Base-by-base conservation (phyloP, 2,888 invertebrate genomes). In the Drosophila paucipuncta region DNA sequence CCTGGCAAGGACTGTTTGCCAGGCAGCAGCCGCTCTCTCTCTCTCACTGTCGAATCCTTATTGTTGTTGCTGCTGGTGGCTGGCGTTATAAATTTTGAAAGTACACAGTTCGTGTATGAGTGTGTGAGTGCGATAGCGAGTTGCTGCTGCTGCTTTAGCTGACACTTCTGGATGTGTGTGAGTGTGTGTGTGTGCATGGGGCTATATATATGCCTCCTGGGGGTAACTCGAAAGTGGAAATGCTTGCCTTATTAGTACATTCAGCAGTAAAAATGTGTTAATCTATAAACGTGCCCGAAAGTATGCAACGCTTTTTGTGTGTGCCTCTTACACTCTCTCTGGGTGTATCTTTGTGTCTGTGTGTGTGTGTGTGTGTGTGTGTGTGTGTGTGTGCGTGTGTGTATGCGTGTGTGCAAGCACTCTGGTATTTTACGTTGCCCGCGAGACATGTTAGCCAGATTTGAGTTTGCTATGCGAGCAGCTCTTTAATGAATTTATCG, bases 211-310 rank as follows among this genome's bases (percentile, higher is more conserved):
- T 85, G 82, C 62, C 86, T 80, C 89, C 60, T 55, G 86, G 84
- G 85, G 89, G 82, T 75, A 84, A 80, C 85, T 84, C 82, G 30
- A 84, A 82, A 82, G 86, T 84, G 89, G 81, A 86, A 89, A 83
- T 87, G 85, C 90, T 89, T 85, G 89, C 88, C 86, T 89, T 87
- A 89, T 87, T 87, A 87, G 86, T 87, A 87, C 89, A 83, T 87
- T 82, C 85, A 83, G 87, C 88, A 85, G 88, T 87, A 89, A 89
- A 87, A 87, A 89, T 87, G 87, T 87, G 89, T 89, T 87, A 87
- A 87, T 87, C 87, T 87, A 87, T 89, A 87, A 89, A 87, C 84
- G 85, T 89, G 79, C 82, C 73, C 78, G 64, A 84, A 84, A 85
- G 81, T 85, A 78, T 84, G 87, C 80, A 83, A 68, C 62, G 64